These are phyloP conservation scores for Epinotia demarniana DNA, from an alignment of 2,888 invertebrate genomes.

Conservation along the genomic window DNA sequence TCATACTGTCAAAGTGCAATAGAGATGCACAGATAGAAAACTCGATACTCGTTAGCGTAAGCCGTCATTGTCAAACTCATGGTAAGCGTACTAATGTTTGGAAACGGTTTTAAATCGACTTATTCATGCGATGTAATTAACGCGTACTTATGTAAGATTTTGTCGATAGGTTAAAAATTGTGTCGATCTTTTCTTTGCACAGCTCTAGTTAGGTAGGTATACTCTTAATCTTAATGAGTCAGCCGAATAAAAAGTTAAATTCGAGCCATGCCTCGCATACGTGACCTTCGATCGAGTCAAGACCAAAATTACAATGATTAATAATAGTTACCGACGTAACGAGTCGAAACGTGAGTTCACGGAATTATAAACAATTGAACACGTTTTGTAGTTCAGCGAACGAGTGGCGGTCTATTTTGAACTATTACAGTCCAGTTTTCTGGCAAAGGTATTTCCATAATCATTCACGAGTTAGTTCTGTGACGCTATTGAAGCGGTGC, in stretches of 20 bases:
- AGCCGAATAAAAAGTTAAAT: constrained; percentile 59
- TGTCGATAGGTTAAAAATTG: constrained; percentile 8
- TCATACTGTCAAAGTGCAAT: no score
- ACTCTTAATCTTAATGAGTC: constrained; percentile 54
- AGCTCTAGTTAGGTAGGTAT: constrained; percentile 51
- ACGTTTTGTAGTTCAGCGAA: constrained; percentile 40
- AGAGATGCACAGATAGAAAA: no score
- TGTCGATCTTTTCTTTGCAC: constrained; percentile 50
- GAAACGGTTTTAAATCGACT: no score
- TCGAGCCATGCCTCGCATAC: constrained; percentile 61
- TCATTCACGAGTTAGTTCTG: neutral
- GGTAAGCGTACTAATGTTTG: no score
- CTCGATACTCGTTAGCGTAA: no score
- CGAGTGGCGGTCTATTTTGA: constrained; percentile 37
- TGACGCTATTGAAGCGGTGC: neutral
- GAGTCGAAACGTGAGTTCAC: constrained; percentile 30
- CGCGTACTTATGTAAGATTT: no score
- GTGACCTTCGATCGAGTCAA: constrained; percentile 71
- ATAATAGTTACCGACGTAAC: constrained; percentile 34
- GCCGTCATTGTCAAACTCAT: no score
- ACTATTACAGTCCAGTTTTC: constrained; percentile 22
- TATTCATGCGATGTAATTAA: no score
- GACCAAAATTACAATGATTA: constrained; percentile 43
- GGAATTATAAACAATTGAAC: constrained; percentile 40
- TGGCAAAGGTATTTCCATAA: constrained; percentile 29